phyloP scores from a whole-genome alignment of 2,113 vertebrate genomes.

The Electrona antarctica region DNA sequence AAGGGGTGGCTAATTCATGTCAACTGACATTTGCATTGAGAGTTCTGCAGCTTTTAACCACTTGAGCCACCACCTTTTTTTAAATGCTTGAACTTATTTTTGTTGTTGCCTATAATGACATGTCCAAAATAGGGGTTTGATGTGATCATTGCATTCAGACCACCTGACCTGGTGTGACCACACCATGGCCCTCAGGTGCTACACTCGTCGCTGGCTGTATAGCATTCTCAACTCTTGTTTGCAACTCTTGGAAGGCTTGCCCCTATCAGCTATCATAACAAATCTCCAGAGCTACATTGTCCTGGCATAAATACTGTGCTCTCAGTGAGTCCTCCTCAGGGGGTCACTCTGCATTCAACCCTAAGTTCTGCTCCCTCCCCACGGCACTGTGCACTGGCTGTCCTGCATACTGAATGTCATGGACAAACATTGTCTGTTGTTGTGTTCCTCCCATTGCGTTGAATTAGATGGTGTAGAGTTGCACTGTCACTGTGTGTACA shows the following conservation, averaged over 20 bases:
- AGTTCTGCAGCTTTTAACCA: too few species aligned
- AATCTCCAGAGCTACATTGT: slow-evolving; percentile 38
- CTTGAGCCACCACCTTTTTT: too few species aligned
- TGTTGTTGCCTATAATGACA: too few species aligned
- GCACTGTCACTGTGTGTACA: slow-evolving; percentile 14
- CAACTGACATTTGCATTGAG: too few species aligned
- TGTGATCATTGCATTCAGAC: too few species aligned
- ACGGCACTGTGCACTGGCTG: slow-evolving; percentile 31
- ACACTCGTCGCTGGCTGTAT: slow-evolving; percentile 19
- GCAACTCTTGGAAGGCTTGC: too few species aligned
- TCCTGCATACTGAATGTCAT: slow-evolving; percentile 63
- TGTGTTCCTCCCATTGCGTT: background rate
- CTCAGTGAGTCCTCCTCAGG: slow-evolving; percentile 52
- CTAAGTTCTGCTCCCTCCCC: slow-evolving; percentile 18
- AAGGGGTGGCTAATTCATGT: too few species aligned
- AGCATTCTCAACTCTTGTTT: slow-evolving; percentile 10
- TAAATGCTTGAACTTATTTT: too few species aligned
- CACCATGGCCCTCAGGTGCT: background rate
- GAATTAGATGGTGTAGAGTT: slow-evolving; percentile 11
- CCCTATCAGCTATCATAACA: slow-evolving; percentile 41
- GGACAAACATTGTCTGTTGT: slow-evolving; percentile 40
- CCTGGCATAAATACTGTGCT: slow-evolving; percentile 38
- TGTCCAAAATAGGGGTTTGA: too few species aligned
- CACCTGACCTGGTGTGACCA: too few species aligned
- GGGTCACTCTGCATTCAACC: slow-evolving; percentile 64